Percentiles rank a stretch among this genome's conserved stretches.
phyloP scores from a whole-genome alignment of 1,140 invertebrate species.

The Steinernema khuongi region DNA sequence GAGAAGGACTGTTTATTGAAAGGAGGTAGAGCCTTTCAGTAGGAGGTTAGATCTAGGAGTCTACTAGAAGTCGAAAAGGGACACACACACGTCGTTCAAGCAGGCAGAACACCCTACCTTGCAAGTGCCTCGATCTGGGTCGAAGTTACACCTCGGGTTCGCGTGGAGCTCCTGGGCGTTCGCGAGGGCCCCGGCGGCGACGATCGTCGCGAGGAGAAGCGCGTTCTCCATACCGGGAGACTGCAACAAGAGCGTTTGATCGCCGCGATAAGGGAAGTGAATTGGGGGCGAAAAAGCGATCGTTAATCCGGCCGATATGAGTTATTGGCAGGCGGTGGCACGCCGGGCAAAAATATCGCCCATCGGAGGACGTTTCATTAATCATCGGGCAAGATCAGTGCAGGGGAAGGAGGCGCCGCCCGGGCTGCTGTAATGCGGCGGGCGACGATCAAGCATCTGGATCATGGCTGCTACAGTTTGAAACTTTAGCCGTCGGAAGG shows the following conservation, averaged over 20 bases:
- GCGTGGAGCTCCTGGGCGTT: not conserved
- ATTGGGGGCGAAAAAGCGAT: not conserved
- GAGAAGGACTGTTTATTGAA: no score
- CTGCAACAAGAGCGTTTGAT: not conserved
- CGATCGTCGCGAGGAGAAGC: not conserved
- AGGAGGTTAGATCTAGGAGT: no score
- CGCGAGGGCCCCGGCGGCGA: not conserved
- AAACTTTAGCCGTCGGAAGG: not conserved
- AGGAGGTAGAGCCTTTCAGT: no score
- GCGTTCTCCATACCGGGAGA: not conserved
- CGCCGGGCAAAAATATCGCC: not conserved
- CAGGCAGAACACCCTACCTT: no score
- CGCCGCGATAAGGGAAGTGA: not conserved
- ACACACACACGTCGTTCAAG: no score
- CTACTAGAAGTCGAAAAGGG: no score
- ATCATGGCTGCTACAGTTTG: not conserved
- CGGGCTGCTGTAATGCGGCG: not conserved
- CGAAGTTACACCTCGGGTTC: not conserved
- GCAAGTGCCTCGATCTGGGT: conserved; percentile 6
- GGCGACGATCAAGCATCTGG: not conserved
- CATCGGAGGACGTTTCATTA: not conserved
- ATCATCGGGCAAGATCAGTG: not conserved
- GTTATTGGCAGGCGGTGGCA: not conserved
- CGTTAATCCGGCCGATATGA: not conserved
- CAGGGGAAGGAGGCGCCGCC: not conserved